Percentiles rank a stretch among this genome's conserved stretches.
phyloP scores from a whole-genome alignment of 2,797 vertebrate species.

The Clarias laeviceps region DNA sequence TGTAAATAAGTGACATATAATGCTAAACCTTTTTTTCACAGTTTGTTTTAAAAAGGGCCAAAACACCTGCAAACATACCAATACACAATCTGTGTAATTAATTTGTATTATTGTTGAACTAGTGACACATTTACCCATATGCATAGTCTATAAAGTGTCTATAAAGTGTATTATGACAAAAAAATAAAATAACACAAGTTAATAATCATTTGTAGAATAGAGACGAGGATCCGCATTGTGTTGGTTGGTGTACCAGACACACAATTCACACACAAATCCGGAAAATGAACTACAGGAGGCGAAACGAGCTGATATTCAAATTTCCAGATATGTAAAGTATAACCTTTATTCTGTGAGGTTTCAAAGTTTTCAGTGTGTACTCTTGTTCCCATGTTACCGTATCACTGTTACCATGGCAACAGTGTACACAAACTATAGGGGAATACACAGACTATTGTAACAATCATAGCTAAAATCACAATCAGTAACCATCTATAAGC shows the following conservation, averaged over 20 bases:
- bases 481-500: neutral
- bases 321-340: neutral
- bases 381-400: neutral
- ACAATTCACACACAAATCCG: neutral
- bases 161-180: neutral
- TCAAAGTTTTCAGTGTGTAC: neutral
- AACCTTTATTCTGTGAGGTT: neutral
- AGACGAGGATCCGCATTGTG: neutral
- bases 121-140: neutral
- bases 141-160: neutral
- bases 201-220: neutral
- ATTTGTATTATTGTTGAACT: neutral
- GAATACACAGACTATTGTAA: constrained; percentile 5
- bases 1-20: too few relatives aligned
- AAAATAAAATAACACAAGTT: neutral
- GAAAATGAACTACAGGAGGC: neutral
- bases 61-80: neutral
- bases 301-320: neutral
- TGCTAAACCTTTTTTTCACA: neutral
- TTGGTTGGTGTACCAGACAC: too few relatives aligned
- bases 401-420: constrained; percentile 15
- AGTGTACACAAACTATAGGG: constrained; percentile 14
- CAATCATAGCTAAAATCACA: neutral
- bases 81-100: neutral
- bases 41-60: neutral